Evolutionary conservation across 2,113 vertebrate species (phyloP), one percentile per base, ranked within the genome.

Genomic region (Tychaedon coryphoeus): DNA sequence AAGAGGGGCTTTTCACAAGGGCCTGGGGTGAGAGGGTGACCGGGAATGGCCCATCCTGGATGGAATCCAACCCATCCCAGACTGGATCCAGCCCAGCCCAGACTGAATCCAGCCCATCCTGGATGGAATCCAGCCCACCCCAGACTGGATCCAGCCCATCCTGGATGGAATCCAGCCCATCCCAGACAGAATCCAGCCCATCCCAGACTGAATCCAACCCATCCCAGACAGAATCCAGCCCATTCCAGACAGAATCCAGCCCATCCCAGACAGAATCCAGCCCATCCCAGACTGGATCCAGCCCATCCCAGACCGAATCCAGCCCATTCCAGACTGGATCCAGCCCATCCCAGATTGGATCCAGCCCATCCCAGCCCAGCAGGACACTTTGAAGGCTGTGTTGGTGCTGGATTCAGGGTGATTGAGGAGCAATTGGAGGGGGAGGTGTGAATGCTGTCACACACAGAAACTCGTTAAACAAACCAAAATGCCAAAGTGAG

Each of bases 201-300:
- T 22, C 14, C 14, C 3, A 8, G 2, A 38, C 6, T 0, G 2
- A 24, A 53, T 40, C 15, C 67, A 53, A 15, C 69, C 11, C 20
- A 40, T 23, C 19, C 12, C 13, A 29, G 9, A 28, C 13, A 0
- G 9, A 13, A 70, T 33, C 48, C 48, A 71, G 67, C 26, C 14
- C 26, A 23, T 9, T 31, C n/a, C 1, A 5, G 11, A 10, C 1
- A 0, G 5, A 8, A 62, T 22, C 38, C 28, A 42, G 19, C 19
- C 19, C 5, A 53, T 11, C 47, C 12, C 10, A 10, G 45, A 20
- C 19, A 7, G 47, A 6, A 48, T 48, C 47, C 51, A 53, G 6
- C 51, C 28, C 51, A 53, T 19, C 28, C 51, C 25, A 16, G 8
- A 51, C 25, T 51, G 25, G 8, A 51, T 51, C 50, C 50, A 51